Percentiles rank a stretch among this genome's conserved stretches.
These are phyloP conservation scores for Acronicta psi DNA, from an alignment of 2,888 invertebrate genomes.

Conservation along the genomic window DNA sequence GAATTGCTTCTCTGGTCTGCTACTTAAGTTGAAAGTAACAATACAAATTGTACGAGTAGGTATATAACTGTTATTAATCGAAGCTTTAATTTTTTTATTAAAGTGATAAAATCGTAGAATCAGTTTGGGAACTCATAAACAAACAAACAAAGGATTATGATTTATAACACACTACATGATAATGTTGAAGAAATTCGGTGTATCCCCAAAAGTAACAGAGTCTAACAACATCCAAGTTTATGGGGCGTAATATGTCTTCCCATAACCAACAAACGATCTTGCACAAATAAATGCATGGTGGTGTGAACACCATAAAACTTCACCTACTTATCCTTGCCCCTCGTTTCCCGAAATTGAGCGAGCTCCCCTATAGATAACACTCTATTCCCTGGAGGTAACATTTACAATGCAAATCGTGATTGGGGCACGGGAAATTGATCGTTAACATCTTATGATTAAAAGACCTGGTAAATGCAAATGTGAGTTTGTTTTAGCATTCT, in stretches of 20 bases:
- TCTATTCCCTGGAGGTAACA: constrained; percentile 55
- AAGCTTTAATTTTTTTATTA: no score
- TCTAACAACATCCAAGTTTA: constrained; percentile 13
- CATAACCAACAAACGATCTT: constrained; percentile 41
- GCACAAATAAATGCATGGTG: constrained; percentile 50
- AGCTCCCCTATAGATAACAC: constrained; percentile 59
- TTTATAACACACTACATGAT: no score
- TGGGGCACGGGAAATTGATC: constrained; percentile 44
- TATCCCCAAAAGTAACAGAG: constrained; percentile 4
- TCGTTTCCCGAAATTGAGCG: constrained; percentile 61
- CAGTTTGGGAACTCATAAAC: no score
- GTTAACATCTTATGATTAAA: constrained; percentile 32
- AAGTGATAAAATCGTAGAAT: no score
- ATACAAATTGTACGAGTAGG: no score
- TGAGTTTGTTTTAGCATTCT: constrained; percentile 7
- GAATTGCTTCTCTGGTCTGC: neutral
- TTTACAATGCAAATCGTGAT: constrained; percentile 49
- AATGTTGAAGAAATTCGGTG: constrained; percentile 5
- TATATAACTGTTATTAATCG: no score
- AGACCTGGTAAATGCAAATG: constrained; percentile 13
- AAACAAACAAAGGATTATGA: no score
- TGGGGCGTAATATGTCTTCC: constrained; percentile 33
- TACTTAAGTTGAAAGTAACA: no score
- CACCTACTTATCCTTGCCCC: constrained; percentile 38
- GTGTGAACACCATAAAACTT: constrained; percentile 44